Conservation (phyloP, 1,140 invertebrate species). For the Scaptomyza pallida region DNA sequence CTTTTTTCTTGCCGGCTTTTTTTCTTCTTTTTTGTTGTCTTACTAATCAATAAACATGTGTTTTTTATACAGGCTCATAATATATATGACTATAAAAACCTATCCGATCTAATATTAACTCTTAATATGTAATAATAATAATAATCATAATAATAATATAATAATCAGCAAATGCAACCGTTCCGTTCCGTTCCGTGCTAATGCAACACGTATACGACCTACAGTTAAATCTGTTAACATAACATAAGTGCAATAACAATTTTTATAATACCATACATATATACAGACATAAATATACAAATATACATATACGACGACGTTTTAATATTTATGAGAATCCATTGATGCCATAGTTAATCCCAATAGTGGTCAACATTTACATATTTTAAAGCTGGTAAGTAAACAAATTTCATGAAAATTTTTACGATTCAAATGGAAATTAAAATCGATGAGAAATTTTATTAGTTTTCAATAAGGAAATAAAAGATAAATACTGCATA, state of each 20-base stretch:
- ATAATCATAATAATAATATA: slow-evolving; percentile 15
- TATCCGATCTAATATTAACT: slow-evolving; percentile 9
- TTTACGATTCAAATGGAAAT: no score
- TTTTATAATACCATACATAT: background rate
- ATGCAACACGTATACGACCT: slow-evolving; percentile 68
- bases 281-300: background rate
- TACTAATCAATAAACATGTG: slow-evolving; percentile 60
- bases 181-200: slow-evolving; percentile 75
- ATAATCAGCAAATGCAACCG: slow-evolving; percentile 52
- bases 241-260: slow-evolving; percentile 48
- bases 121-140: slow-evolving; percentile 10
- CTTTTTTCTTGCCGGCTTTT: slow-evolving; percentile 38
- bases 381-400: slow-evolving; percentile 23
- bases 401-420: no score
- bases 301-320: no score
- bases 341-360: background rate
- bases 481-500: no score
- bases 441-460: no score
- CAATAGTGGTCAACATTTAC: background rate
- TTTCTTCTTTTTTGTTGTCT: slow-evolving; percentile 57
- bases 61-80: slow-evolving; percentile 47
- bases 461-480: no score
- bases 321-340: background rate
- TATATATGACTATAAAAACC: slow-evolving; percentile 7
- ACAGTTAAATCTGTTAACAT: slow-evolving; percentile 44